Conservation (phyloP, 2,113 vertebrate genomes). For the Hydropotes inermis region DNA sequence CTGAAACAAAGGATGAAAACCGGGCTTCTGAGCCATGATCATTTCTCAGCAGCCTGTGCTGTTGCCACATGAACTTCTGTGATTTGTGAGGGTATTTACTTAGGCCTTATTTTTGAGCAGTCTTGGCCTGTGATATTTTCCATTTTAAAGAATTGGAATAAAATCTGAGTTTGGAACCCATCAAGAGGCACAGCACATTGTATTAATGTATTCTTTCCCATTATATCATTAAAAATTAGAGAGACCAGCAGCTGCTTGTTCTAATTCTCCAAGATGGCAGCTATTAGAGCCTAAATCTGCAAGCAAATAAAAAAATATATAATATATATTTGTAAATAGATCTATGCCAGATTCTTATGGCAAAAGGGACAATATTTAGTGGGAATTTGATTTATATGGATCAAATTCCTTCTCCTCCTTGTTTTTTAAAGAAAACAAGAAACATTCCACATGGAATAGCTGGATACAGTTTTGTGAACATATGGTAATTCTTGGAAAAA, state of each 20-base stretch:
- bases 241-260: not conserved
- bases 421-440: constrained; percentile 35
- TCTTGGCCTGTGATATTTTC: not conserved
- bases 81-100: not conserved
- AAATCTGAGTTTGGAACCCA: not conserved
- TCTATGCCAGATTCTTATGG: not conserved
- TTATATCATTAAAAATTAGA: not conserved
- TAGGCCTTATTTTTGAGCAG: not conserved
- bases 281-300: not conserved
- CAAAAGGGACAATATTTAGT: not conserved
- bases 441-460: not conserved
- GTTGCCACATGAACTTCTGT: not conserved
- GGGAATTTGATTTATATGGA: not conserved
- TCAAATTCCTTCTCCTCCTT: not conserved
- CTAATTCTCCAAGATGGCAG: not conserved
- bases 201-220: not conserved
- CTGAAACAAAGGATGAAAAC: not conserved
- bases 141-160: not conserved
- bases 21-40: not conserved
- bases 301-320: not conserved
- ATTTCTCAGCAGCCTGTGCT: not conserved
- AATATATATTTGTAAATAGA: not conserved
- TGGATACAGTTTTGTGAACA: not conserved
- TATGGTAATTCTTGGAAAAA: not conserved
- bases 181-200: not conserved